Percentiles rank a stretch among this genome's conserved stretches.
phyloP scores from a whole-genome alignment of 2,113 vertebrate species.

The Pavo muticus region DNA sequence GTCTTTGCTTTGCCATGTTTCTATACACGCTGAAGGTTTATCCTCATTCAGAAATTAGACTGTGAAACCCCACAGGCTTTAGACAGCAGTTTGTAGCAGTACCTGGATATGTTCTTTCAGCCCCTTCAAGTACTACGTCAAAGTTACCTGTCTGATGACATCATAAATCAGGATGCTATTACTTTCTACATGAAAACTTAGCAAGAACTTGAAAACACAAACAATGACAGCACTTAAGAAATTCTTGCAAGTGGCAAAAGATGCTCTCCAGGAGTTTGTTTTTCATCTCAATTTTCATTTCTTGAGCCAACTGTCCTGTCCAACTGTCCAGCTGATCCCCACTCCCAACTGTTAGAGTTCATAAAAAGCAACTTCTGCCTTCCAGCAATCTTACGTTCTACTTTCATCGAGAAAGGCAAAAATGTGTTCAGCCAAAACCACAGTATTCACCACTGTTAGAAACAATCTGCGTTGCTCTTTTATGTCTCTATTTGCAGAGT shows the following conservation, averaged over 20 bases:
- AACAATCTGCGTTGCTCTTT: conserved; percentile 4
- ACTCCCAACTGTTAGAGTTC: not conserved
- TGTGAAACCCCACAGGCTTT: not conserved
- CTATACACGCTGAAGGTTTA: not conserved
- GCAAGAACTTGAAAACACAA: not conserved
- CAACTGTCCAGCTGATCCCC: not conserved
- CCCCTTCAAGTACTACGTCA: not conserved
- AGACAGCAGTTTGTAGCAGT: not conserved
- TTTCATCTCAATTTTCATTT: conserved; percentile 15
- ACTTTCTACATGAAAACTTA: not conserved
- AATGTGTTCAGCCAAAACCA: conserved; percentile 23
- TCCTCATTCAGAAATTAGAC: not conserved
- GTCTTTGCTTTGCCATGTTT: not conserved
- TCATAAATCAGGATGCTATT: not conserved
- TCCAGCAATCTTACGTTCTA: conserved; percentile 42
- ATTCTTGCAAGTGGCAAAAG: not conserved
- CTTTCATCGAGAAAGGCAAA: conserved; percentile 53
- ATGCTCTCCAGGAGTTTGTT: not conserved
- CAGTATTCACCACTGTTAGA: not conserved
- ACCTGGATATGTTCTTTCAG: not conserved
- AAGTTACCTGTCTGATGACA: not conserved
- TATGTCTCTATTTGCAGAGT: not conserved
- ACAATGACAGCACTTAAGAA: not conserved
- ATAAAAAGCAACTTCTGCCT: conserved; percentile 16
- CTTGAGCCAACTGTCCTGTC: not conserved